A percentile compares a stretch with the other conserved stretches of the same genome.
These are phyloP conservation scores for Drosophila funebris DNA, from an alignment of 1,140 invertebrate species.

Conservation along the genomic window DNA sequence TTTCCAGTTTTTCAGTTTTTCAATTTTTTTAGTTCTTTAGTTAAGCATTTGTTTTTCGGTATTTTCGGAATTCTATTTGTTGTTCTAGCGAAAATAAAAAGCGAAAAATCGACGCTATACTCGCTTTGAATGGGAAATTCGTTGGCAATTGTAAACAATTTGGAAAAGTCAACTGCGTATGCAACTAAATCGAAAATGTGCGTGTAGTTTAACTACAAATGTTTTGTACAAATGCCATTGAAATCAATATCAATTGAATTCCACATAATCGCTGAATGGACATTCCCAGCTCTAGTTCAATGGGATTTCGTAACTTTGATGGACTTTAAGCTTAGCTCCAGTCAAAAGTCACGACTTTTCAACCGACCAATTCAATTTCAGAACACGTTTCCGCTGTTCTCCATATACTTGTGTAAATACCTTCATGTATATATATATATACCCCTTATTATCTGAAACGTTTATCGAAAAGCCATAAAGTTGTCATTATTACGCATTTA, in stretches of 20 bases:
- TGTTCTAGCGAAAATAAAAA: conserved; percentile 72
- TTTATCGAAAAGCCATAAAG: conserved; percentile 80
- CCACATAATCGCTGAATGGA: conserved; percentile 14
- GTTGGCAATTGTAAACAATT: conserved; percentile 33
- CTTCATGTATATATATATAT: conserved; percentile 18
- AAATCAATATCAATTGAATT: conserved; percentile 24
- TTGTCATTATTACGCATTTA: conserved; percentile 77
- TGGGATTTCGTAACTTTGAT: not conserved
- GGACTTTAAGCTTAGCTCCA: not conserved
- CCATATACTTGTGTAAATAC: not conserved
- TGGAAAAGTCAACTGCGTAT: conserved; percentile 36
- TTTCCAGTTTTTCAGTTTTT: conserved; percentile 33
- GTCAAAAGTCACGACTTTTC: conserved; percentile 21
- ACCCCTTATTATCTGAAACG: conserved; percentile 39
- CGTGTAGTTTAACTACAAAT: conserved; percentile 22
- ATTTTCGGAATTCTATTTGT: conserved; percentile 66
- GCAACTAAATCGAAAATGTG: conserved; percentile 37
- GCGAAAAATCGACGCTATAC: conserved; percentile 57
- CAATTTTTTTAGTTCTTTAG: conserved; percentile 1
- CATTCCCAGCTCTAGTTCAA: not conserved
- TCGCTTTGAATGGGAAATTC: conserved; percentile 28
- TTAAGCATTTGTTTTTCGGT: conserved; percentile 38
- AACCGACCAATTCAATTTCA: conserved; percentile 34
- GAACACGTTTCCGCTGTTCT: conserved; percentile 47
- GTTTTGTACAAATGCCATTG: conserved; percentile 21